Base-by-base conservation (phyloP, 2,797 vertebrate genomes). In the Orestias chungarensis region DNA sequence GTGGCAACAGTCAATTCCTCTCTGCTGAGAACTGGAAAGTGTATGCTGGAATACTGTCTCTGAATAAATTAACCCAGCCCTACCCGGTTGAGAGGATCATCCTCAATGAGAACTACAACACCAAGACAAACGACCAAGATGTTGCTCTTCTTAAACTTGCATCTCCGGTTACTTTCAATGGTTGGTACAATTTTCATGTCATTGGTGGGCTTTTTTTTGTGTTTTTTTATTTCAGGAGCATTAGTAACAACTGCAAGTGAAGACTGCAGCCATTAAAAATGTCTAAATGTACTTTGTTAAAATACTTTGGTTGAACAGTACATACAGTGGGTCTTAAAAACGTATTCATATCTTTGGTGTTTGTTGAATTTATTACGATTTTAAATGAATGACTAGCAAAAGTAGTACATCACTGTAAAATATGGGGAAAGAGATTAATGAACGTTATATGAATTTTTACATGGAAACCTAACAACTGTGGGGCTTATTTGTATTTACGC, bases 141-240 rank as follows among this genome's bases (percentile, higher is more conserved):
- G 88, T 98, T 0, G 95, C 96, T 15, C 91, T 98, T 61, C 88
- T 98, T 85, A 94, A 93, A 85, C 94, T 99, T 6, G 33, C 4
- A 11, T 78, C 71, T 44, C 87, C 90, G 20, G 89, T 93, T 18
- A 0, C 0, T 1, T 93, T 93, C 49, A 81, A 76, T 15, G 71
- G 94, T 94, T 12, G 88, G 92, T 90, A 17, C 3, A n/a, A 40
- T 35, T 33, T 75, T 81, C 27, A 40, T 4, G 33, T 65, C 0
- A 52, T 70, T 5, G 25, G 5, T 20, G 31, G 0, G 18, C 57
- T 35, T 61, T 61, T 14, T 62, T 40, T 10, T 33, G 31, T 10
- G 23, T 33, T 35, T 2, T 35, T 33, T 54, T 33, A 20, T 2
- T 35, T 33, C 29, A 17, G 50, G 25, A 29, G 12, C 50, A 29